phyloP scores from a whole-genome alignment of 2,113 vertebrate species.

The Pseudolaguvia tuberculata region DNA sequence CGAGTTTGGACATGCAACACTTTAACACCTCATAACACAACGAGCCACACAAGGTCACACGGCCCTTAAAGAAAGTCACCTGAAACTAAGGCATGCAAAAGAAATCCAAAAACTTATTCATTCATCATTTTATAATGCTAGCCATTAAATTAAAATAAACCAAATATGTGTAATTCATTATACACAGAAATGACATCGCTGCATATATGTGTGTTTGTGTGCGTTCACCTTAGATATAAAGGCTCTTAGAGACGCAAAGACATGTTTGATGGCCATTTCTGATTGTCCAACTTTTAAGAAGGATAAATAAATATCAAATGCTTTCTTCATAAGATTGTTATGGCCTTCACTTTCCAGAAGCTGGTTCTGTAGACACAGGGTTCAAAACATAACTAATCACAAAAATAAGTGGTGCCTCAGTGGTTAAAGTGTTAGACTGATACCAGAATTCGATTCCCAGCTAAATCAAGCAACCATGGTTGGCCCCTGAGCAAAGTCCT shows the following conservation, averaged over 20 bases:
- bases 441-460: too few relatives aligned
- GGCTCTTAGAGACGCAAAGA: constrained; percentile 85
- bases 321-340: constrained; percentile 92
- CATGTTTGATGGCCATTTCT: constrained; percentile 83
- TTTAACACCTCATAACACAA: constrained; percentile 95
- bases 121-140: not conserved
- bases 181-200: not conserved
- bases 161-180: not conserved
- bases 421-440: too few relatives aligned
- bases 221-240: constrained; percentile 88
- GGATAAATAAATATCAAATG: constrained; percentile 90
- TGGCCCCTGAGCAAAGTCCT: too few relatives aligned
- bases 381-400: not conserved
- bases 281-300: constrained; percentile 90
- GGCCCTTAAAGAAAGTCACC: constrained; percentile 87
- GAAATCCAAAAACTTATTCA: not conserved
- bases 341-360: constrained; percentile 88
- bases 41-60: constrained; percentile 86
- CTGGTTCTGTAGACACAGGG: constrained; percentile 72
- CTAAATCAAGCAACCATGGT: too few relatives aligned
- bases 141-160: not conserved
- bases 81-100: constrained; percentile 77
- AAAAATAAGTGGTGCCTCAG: too few relatives aligned
- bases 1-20: constrained; percentile 90
- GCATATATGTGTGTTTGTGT: too few relatives aligned